Percentiles rank a stretch among this genome's conserved stretches.
These are phyloP conservation scores for Diorhabda carinulata DNA, from an alignment of 1,140 invertebrate species.

Conservation along the genomic window DNA sequence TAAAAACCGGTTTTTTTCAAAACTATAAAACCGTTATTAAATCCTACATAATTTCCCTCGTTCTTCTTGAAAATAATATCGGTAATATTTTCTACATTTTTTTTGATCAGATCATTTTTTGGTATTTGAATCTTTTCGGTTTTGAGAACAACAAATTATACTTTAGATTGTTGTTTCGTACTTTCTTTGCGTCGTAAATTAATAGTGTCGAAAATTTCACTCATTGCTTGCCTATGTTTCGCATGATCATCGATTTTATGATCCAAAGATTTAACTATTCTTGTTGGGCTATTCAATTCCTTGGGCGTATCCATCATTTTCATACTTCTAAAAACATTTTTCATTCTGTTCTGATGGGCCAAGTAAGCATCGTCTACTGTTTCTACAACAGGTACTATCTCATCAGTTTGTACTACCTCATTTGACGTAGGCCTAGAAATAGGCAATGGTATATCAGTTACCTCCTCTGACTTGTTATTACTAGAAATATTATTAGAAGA, in stretches of 20 bases:
- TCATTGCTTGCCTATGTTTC: constrained; percentile 28
- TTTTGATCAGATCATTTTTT: too few species aligned
- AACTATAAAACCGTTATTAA: too few species aligned
- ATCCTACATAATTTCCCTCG: too few species aligned
- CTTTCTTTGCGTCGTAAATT: constrained; percentile 21
- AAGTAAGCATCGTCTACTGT: neutral
- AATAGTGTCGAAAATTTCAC: constrained; percentile 28
- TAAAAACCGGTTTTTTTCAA: too few species aligned
- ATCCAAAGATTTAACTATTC: constrained; percentile 21
- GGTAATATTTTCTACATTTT: too few species aligned
- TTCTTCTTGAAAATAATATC: too few species aligned
- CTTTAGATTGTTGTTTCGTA: neutral
- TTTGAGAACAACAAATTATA: too few species aligned
- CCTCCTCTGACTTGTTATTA: neutral
- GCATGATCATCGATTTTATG: constrained; percentile 19
- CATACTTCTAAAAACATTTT: constrained; percentile 26
- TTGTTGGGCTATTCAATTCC: neutral
- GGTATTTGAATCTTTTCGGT: too few species aligned
- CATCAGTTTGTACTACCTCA: neutral
- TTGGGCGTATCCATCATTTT: neutral
- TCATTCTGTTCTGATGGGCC: constrained; percentile 15
- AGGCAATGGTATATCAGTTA: neutral
- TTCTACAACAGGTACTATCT: neutral
- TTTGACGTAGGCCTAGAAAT: neutral
- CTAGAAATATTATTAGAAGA: constrained; percentile 4